Evolutionary conservation across 2,888 invertebrate genomes (phyloP).

Genomic region (Drosophila ochracea): DNA sequence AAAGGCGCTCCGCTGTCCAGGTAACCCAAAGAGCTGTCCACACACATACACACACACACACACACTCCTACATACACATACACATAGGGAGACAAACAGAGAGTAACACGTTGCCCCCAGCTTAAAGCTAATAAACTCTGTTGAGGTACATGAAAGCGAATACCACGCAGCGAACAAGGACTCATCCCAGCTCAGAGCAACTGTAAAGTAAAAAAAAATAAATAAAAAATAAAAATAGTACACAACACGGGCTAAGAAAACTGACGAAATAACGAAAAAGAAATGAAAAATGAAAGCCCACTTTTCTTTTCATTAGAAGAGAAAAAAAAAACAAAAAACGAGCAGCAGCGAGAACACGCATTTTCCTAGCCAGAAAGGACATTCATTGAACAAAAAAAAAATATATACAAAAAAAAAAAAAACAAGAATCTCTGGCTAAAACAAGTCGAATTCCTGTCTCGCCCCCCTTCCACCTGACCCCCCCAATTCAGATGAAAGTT

Average conservation of each 20-base stretch:
- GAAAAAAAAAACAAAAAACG: slow-evolving; percentile 44
- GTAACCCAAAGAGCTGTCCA: slow-evolving; percentile 52
- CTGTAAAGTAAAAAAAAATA: slow-evolving; percentile 17
- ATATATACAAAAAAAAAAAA: slow-evolving; percentile 2
- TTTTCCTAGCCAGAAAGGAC: slow-evolving; percentile 65
- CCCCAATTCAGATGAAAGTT: slow-evolving; percentile 63
- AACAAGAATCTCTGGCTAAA: slow-evolving; percentile 58
- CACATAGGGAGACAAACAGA: neutral
- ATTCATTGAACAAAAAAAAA: slow-evolving; percentile 46
- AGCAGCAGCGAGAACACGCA: slow-evolving; percentile 51
- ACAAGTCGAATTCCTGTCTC: slow-evolving; percentile 59
- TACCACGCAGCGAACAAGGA: slow-evolving; percentile 52
- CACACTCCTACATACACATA: slow-evolving; percentile 2
- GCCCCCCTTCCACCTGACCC: neutral
- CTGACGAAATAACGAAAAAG: slow-evolving; percentile 24
- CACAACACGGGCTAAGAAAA: slow-evolving; percentile 27
- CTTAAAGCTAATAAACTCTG: slow-evolving; percentile 74
- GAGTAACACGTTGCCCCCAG: slow-evolving; percentile 34
- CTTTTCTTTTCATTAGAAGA: slow-evolving; percentile 73
- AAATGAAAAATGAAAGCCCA: slow-evolving; percentile 64
- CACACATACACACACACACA: slow-evolving; percentile 12
- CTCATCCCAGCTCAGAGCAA: slow-evolving; percentile 53
- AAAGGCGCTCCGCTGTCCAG: slow-evolving; percentile 52
- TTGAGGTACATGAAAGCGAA: slow-evolving; percentile 72
- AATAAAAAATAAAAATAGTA: slow-evolving; percentile 45